Percentiles rank a stretch among this genome's conserved stretches.
Evolutionary conservation across 1,140 invertebrate species (phyloP).

Genomic region (Panagrolaimus sp.): DNA sequence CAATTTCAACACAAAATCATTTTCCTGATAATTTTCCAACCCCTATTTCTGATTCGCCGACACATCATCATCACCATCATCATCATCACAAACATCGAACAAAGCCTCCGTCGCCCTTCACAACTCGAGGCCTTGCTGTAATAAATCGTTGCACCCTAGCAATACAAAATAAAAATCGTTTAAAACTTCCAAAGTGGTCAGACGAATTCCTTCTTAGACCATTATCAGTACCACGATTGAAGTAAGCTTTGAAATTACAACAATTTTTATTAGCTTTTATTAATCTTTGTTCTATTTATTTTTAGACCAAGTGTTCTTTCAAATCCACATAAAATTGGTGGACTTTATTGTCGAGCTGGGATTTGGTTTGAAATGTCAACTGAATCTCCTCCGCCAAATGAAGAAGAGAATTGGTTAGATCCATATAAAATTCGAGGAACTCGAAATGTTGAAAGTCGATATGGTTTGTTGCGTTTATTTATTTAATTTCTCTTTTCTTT

Average conservation of each 20-base stretch:
- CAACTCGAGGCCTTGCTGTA: background rate
- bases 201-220: conserved; percentile 4
- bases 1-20: background rate
- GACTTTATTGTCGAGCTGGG: conserved; percentile 13
- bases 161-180: conserved; percentile 1
- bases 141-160: conserved; percentile 8
- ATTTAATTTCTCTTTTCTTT: too few species aligned
- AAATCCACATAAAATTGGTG: conserved; percentile 1
- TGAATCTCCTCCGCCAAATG: background rate
- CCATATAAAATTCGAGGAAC: conserved; percentile 17
- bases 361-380: conserved; percentile 15
- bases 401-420: conserved; percentile 7
- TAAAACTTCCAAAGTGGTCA: conserved; percentile 8
- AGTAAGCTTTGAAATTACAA: conserved; percentile 10
- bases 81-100: conserved; percentile 5
- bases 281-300: background rate
- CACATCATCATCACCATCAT: conserved; percentile 12
- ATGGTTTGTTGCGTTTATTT: conserved; percentile 16
- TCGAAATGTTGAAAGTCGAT: conserved; percentile 13
- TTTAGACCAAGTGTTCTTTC: conserved; percentile 6
- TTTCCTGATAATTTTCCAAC: background rate
- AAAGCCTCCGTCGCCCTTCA: conserved; percentile 8
- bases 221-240: background rate
- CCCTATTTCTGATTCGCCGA: background rate
- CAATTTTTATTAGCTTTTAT: background rate